Conservation (phyloP, 2,797 vertebrate genomes). For the Setipinna tenuifilis region DNA sequence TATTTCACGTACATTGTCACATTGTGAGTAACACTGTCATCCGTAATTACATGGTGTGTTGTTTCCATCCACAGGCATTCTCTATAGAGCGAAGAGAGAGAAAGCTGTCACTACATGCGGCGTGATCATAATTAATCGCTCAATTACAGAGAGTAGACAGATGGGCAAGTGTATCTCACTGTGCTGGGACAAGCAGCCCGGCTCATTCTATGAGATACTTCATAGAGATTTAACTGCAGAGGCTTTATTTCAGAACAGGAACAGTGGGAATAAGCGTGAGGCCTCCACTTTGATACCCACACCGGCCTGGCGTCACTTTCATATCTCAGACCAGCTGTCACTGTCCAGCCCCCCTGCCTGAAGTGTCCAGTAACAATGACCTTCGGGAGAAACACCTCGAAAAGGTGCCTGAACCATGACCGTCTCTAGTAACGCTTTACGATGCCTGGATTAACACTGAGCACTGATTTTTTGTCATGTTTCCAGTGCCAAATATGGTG, state of each 20-base stretch:
- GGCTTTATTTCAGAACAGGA: background rate
- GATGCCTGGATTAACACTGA: background rate
- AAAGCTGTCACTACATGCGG: background rate
- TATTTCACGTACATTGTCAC: background rate
- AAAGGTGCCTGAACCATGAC: background rate
- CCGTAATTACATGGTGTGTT: constrained; percentile 3
- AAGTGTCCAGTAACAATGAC: background rate
- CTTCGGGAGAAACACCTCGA: background rate
- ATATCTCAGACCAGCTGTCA: background rate
- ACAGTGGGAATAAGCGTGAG: background rate
- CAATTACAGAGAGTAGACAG: background rate
- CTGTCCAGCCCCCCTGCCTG: background rate
- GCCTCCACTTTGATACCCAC: background rate
- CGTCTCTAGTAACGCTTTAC: background rate
- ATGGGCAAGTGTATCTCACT: background rate
- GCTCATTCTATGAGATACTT: background rate
- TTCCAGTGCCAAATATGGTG: constrained; percentile 36
- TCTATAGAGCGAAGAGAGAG: background rate
- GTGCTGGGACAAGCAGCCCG: background rate
- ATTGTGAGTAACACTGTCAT: background rate
- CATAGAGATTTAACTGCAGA: background rate
- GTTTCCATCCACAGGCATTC: constrained; percentile 4
- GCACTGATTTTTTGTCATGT: background rate
- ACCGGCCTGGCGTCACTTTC: background rate
- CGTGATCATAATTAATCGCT: background rate